Conservation (phyloP, 2,797 vertebrate species). For the Sebastes oblongus region DNA sequence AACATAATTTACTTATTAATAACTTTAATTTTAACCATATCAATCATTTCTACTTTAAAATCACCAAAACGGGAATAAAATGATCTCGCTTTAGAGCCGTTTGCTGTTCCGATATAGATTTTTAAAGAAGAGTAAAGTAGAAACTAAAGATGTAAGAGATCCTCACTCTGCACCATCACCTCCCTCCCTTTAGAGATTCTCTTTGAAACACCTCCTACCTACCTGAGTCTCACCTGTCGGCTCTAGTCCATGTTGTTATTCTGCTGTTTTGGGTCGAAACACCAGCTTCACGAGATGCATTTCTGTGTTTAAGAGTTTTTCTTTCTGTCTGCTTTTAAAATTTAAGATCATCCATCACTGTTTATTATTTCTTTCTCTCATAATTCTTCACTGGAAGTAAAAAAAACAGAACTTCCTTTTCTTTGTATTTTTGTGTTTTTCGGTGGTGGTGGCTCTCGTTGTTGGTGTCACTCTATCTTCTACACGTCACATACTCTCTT, state of each 20-base stretch:
- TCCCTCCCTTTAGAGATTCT: not conserved
- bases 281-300: not conserved
- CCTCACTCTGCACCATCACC: not conserved
- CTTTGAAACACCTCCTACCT: not conserved
- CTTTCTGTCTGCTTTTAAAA: slow-evolving; percentile 12
- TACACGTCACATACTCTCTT: slow-evolving; percentile 16
- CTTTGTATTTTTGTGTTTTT: not conserved
- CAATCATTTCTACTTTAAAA: not conserved
- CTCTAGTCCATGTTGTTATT: not conserved
- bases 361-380: slow-evolving; percentile 22
- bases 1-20: not conserved
- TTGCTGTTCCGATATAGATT: not conserved
- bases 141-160: not conserved
- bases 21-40: not conserved
- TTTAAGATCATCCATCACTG: slow-evolving; percentile 15
- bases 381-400: slow-evolving; percentile 31
- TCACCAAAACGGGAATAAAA: not conserved
- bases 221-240: not conserved
- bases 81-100: not conserved
- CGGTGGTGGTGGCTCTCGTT: slow-evolving; percentile 35
- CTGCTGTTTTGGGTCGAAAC: not conserved
- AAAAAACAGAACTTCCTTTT: slow-evolving; percentile 8
- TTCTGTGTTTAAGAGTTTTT: not conserved
- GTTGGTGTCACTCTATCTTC: slow-evolving; percentile 16
- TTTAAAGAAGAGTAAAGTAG: not conserved